Evolutionary conservation across 2,113 vertebrate genomes (phyloP).

Genomic region (Oncorhynchus keta): DNA sequence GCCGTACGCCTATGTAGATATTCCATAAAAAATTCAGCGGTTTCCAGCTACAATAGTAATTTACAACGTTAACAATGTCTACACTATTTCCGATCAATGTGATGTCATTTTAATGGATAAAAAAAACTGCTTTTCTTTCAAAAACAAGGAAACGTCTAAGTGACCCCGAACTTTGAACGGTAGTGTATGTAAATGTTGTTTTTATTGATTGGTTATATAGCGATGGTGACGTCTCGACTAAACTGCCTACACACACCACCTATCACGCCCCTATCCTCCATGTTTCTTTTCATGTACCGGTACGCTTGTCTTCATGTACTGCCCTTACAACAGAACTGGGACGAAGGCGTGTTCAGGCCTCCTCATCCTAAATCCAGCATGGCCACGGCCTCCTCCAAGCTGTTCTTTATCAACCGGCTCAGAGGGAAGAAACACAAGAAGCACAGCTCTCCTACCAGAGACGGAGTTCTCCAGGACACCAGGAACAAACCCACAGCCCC

Average conservation of each 20-base stretch:
- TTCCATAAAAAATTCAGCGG: no score
- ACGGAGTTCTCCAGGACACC: slow-evolving; percentile 77
- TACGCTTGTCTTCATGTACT: no score
- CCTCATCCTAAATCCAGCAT: slow-evolving; percentile 85
- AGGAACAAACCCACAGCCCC: slow-evolving; percentile 67
- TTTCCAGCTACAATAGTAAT: no score
- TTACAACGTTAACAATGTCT: no score
- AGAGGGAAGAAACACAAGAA: slow-evolving; percentile 78
- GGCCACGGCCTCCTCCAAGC: slow-evolving; percentile 87
- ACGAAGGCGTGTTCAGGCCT: slow-evolving; percentile 80
- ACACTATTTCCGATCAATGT: no score
- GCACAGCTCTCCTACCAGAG: slow-evolving; percentile 68
- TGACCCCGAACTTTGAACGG: no score
- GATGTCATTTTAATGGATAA: no score
- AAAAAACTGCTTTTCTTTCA: no score
- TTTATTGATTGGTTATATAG: no score
- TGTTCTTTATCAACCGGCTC: slow-evolving; percentile 88
- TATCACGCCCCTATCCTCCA: neutral
- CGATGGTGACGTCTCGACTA: neutral
- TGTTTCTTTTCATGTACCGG: neutral
- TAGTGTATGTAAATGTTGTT: no score
- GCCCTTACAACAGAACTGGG: slow-evolving; percentile 71
- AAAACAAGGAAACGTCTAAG: no score
- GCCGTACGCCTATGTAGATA: no score
- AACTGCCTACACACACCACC: slow-evolving; percentile 31